Base-by-base conservation (phyloP, 1,140 invertebrate genomes). In the Amyelois transitella region DNA sequence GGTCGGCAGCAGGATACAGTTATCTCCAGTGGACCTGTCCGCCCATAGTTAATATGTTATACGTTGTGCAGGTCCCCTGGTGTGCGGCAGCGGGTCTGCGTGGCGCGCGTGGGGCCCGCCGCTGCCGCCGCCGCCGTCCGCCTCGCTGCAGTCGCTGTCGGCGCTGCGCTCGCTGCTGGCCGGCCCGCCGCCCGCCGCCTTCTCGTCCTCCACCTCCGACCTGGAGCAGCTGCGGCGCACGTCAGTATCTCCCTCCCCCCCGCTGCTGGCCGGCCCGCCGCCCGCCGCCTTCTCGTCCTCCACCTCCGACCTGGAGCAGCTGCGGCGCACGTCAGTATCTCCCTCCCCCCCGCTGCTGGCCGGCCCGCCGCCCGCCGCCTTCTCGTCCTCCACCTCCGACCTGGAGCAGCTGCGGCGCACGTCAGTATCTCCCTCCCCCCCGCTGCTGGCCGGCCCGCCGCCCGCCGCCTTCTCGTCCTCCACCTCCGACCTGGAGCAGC, bases 131-230 rank as follows among this genome's bases (percentile, higher is more conserved):
- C 51, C 38, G 21, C 43, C 52, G 51, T 50, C 60, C 51, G 32
- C 45, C 43, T 44, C 60, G 52, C 44, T 43, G 47, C 61, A 38
- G 49, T 55, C 61, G 44, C 51, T 59, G 25, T 58, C 48, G n/a
- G 17, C n/a, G 17, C 21, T 48, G 45, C 44, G 20, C 18, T 1
- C 44, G 17, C 44, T 45, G 18, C 45, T 21, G 1, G 8, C 54
- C 28, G 17, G 53, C 19, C 64, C 64, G 43, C 69, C 67, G 44
- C 70, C 65, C 63, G 73, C 77, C 58, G 66, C 76, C 1, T 76
- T 81, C 62, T 81, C 77, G 28, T 76, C 74, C 20, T 80, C 74
- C 59, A 83, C 81, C 6, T 77, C 76, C 5, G 79, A 82, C 53
- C 58, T 85, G 20, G 72, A 80, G 59, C 64, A 69, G 18, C 70